Conservation (phyloP, 1,140 invertebrate species). For the Physella acuta region DNA sequence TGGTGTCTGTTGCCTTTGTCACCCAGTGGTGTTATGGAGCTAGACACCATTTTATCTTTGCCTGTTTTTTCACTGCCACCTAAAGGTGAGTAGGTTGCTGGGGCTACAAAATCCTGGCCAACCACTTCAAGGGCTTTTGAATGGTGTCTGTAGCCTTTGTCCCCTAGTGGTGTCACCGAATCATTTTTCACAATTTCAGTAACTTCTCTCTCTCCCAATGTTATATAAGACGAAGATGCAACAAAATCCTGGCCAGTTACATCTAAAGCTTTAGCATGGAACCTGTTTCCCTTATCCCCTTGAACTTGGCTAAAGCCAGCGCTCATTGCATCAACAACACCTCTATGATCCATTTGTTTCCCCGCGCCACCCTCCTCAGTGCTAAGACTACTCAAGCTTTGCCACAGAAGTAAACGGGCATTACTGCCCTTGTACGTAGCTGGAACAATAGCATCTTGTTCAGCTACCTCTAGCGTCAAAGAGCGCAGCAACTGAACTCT, state of each 20-base stretch:
- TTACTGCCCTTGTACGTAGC: too few species aligned
- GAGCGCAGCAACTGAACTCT: slow-evolving; percentile 10
- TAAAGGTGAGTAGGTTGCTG: not conserved
- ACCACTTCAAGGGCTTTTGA: slow-evolving; percentile 20
- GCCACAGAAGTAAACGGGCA: too few species aligned
- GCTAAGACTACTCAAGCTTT: too few species aligned
- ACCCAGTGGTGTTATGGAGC: slow-evolving; percentile 4
- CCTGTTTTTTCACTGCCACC: too few species aligned
- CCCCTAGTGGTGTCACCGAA: slow-evolving; percentile 5
- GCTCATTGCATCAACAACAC: too few species aligned
- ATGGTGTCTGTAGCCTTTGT: slow-evolving; percentile 23
- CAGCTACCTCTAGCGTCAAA: slow-evolving; percentile 6
- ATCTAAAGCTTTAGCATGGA: slow-evolving; percentile 23
- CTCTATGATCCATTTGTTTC: too few species aligned
- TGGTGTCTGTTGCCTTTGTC: slow-evolving; percentile 21
- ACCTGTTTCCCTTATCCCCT: slow-evolving; percentile 23
- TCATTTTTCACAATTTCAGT: not conserved
- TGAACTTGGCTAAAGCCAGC: not conserved
- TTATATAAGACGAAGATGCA: not conserved
- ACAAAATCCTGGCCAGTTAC: slow-evolving; percentile 4
- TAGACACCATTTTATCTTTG: not conserved
- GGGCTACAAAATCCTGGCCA: slow-evolving; percentile 1
- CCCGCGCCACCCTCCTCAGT: too few species aligned
- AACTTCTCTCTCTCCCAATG: not conserved
- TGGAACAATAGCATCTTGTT: not conserved